Percentiles rank a stretch among this genome's conserved stretches.
These are phyloP conservation scores for Trichopoda pennipes DNA, from an alignment of 2,888 invertebrate species.

Conservation along the genomic window DNA sequence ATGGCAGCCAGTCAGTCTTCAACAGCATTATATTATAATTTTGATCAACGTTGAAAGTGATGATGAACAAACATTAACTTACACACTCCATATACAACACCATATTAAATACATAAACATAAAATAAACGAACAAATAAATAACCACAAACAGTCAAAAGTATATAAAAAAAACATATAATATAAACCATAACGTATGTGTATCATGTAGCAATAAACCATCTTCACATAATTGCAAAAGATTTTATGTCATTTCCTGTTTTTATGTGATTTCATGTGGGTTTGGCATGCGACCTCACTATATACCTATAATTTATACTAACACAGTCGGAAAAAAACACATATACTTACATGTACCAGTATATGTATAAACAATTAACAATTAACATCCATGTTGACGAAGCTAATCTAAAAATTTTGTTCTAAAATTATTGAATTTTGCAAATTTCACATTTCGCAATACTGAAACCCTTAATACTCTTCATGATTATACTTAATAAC, in stretches of 20 bases:
- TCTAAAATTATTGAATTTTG: too few relatives aligned
- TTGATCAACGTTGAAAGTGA: constrained; percentile 51
- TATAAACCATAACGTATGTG: constrained; percentile 41
- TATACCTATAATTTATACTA: constrained; percentile 22
- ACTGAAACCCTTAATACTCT: too few relatives aligned
- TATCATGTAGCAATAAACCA: constrained; percentile 60
- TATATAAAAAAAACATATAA: too few relatives aligned
- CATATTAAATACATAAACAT: constrained; percentile 22
- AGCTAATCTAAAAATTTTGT: neutral
- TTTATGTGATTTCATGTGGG: constrained; percentile 72
- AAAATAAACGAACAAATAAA: constrained; percentile 35
- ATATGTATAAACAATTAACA: neutral
- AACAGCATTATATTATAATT: constrained; percentile 48
- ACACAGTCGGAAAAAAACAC: neutral
- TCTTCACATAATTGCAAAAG: constrained; percentile 68
- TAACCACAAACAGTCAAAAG: constrained; percentile 14
- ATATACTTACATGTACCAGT: neutral
- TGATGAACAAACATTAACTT: constrained; percentile 61
- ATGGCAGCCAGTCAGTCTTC: constrained; percentile 29
- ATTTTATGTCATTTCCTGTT: constrained; percentile 74
- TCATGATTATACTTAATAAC: too few relatives aligned
- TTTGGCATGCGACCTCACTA: constrained; percentile 64
- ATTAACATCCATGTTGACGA: neutral
- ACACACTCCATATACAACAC: constrained; percentile 9
- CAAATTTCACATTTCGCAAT: too few relatives aligned